Conservation (phyloP, 2,797 vertebrate species). For the Micromesistius poutassou region DNA sequence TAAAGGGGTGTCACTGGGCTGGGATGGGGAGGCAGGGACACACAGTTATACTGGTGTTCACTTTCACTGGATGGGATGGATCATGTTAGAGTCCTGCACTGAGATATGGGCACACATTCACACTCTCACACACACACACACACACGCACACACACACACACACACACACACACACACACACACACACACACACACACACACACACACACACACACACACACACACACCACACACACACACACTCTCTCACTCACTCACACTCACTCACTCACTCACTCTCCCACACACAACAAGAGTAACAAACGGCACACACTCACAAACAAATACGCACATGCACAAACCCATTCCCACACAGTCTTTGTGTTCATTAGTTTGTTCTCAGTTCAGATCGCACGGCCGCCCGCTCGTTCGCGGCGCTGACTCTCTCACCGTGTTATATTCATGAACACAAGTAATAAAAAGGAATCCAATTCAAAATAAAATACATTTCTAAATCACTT, state of each 20-base stretch:
- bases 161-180: too few relatives aligned
- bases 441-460: background rate
- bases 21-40: too few relatives aligned
- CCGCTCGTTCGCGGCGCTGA: background rate
- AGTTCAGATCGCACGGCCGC: background rate
- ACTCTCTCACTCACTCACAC: too few relatives aligned
- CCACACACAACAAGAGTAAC: background rate
- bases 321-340: background rate
- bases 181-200: too few relatives aligned
- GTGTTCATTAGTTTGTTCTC: background rate
- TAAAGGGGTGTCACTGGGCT: too few relatives aligned
- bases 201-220: too few relatives aligned
- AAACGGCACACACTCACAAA: background rate
- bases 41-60: background rate
- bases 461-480: conserved; percentile 31
- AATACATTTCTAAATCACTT: conserved; percentile 30
- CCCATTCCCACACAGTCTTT: background rate
- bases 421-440: background rate
- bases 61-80: too few relatives aligned
- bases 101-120: too few relatives aligned
- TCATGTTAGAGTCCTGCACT: too few relatives aligned
- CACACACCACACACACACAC: too few relatives aligned
- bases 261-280: background rate
- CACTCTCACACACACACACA: background rate
- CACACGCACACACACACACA: background rate